phyloP scores from a whole-genome alignment of 2,797 vertebrate genomes.

The Gobio occitaniae region DNA sequence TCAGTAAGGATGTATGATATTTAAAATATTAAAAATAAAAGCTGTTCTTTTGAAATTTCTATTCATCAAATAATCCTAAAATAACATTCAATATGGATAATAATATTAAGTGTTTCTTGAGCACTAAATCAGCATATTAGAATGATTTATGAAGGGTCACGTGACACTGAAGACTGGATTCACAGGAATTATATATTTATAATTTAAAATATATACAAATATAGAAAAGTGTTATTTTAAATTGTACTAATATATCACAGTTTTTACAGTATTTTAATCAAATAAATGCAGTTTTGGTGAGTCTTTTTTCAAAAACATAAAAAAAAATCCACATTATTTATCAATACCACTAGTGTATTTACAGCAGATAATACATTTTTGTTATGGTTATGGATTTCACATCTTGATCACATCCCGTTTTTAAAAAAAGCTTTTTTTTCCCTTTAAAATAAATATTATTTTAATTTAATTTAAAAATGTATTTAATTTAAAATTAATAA shows the following conservation, averaged over 20 bases:
- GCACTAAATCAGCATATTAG: neutral
- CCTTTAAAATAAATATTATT: neutral
- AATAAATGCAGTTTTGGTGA: neutral
- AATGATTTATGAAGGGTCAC: neutral
- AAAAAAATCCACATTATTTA: neutral
- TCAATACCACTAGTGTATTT: neutral
- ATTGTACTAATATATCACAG: neutral
- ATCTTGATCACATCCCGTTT: too few relatives aligned
- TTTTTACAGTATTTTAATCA: neutral
- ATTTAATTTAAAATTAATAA: neutral
- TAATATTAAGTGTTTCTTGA: neutral
- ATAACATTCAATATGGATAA: neutral
- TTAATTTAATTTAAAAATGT: too few relatives aligned
- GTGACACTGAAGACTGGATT: too few relatives aligned
- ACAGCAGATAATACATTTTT: too few relatives aligned
- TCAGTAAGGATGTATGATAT: neutral
- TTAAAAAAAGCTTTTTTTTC: neutral
- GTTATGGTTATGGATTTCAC: neutral
- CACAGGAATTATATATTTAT: too few relatives aligned
- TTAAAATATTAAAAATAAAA: too few relatives aligned
- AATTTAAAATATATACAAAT: neutral
- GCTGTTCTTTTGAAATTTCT: too few relatives aligned
- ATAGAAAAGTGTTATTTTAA: neutral
- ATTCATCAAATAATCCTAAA: neutral
- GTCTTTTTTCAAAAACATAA: neutral